Percentiles rank a stretch among this genome's conserved stretches.
Conservation (phyloP, 2,888 invertebrate genomes). For the Ornithoptera alexandrae region DNA sequence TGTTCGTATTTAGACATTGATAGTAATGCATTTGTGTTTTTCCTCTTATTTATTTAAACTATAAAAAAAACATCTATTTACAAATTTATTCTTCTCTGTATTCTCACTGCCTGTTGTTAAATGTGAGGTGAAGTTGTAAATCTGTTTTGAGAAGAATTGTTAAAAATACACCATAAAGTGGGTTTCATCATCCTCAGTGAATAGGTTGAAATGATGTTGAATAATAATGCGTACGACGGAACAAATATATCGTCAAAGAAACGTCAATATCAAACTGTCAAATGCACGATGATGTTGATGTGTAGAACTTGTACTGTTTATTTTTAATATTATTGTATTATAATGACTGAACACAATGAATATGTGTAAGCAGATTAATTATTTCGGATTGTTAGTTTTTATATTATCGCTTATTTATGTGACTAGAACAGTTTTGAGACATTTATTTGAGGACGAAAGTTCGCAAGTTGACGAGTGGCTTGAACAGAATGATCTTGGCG, state of each 20-base stretch:
- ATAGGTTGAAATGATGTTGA: not conserved
- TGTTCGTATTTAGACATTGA: too few relatives aligned
- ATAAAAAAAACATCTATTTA: too few relatives aligned
- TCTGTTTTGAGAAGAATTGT: too few relatives aligned
- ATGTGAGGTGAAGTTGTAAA: too few relatives aligned
- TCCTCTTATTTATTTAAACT: too few relatives aligned
- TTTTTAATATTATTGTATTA: constrained; percentile 39
- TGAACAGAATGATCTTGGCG: constrained; percentile 84
- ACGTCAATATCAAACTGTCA: constrained; percentile 21
- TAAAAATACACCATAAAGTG: too few relatives aligned
- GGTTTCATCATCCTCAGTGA: too few relatives aligned
- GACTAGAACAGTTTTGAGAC: constrained; percentile 58
- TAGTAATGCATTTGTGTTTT: too few relatives aligned
- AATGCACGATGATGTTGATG: constrained; percentile 33
- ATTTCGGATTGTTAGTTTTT: constrained; percentile 56
- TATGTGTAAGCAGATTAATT: constrained; percentile 64
- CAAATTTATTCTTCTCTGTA: too few relatives aligned
- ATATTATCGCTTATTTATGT: constrained; percentile 62
- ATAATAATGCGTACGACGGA: constrained; percentile 6
- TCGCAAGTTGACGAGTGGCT: constrained; percentile 87
- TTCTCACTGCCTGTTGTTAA: too few relatives aligned
- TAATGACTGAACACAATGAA: constrained; percentile 55
- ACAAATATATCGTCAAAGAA: not conserved
- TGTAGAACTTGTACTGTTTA: constrained; percentile 29
- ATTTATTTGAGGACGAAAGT: constrained; percentile 75